Base-by-base conservation (phyloP, 2,113 vertebrate species). In the Leucopsar rothschildi region DNA sequence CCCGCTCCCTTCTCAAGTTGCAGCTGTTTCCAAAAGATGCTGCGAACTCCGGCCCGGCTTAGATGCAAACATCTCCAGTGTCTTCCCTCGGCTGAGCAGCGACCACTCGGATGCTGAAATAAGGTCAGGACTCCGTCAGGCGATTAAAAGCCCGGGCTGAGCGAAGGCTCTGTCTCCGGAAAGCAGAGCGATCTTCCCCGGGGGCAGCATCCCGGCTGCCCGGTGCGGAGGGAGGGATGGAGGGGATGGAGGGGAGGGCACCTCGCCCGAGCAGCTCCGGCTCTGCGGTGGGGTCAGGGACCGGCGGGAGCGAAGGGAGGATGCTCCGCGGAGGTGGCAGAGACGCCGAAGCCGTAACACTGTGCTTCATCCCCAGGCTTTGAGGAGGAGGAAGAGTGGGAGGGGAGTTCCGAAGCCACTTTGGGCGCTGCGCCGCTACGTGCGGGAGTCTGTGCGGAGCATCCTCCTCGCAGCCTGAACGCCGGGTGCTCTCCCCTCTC, bases 381-480 rank as follows among this genome's bases (percentile, higher is more conserved):
- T 4, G 80, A 92, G 77, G 77, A 88, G 60, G 50, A 84, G 86
- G 76, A 79, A 15, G 84, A 77, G 94, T 2, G 64, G 95, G 86
- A 93, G 86, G 91, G 68, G 72, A 93, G 88, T 88, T 93, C 93
- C 71, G 1, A 60, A 93, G 86, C 63, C 91, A 92, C 94, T 93
- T 85, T 0, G 87, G 81, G 77, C 53, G 49, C 18, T 15, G 86
- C 52, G 42, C 80, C 35, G 66, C 71, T 88, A 2, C 71, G 83
- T 50, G 93, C 57, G 12, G 86, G 80, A 55, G 81, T 5, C 22
- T 44, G 60, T 44, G 90, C n/a, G 60, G 90, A 86, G 88, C 85
- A 22, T 77, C 89, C 77, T 80, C 59, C 66, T 0, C 1, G 45
- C 77, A 42, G 76, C 76, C 17, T 9, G 66, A 63, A 0, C 25